Conservation (phyloP, 1,140 invertebrate species). For the Anoplolepis gracilipes region DNA sequence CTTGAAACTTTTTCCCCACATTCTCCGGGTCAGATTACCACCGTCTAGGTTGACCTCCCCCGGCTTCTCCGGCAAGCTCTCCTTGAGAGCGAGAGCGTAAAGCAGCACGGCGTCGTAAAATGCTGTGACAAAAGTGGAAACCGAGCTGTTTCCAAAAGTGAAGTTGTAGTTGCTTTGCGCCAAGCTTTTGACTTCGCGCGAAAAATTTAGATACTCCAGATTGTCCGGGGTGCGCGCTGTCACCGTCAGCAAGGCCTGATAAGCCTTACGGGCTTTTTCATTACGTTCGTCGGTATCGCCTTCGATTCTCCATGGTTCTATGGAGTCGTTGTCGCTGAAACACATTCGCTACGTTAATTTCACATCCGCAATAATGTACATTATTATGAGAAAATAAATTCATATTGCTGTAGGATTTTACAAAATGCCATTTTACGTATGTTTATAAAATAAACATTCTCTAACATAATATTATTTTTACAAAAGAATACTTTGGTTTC, state of each 20-base stretch:
- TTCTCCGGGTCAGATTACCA: slow-evolving; percentile 90
- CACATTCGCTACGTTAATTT: neutral
- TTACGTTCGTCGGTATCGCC: slow-evolving; percentile 93
- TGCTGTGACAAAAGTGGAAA: slow-evolving; percentile 95
- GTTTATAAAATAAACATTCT: neutral
- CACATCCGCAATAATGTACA: neutral
- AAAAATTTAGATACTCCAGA: slow-evolving; percentile 92
- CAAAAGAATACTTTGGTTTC: neutral
- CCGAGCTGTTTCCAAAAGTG: slow-evolving; percentile 90
- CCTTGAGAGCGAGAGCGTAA: slow-evolving; percentile 96
- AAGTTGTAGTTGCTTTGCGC: slow-evolving; percentile 94
- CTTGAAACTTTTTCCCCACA: slow-evolving; percentile 96
- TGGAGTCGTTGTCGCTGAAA: slow-evolving; percentile 83
- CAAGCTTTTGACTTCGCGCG: slow-evolving; percentile 92
- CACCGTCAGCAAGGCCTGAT: slow-evolving; percentile 96
- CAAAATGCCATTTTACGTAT: neutral
- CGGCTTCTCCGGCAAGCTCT: slow-evolving; percentile 90
- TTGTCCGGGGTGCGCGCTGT: slow-evolving; percentile 94
- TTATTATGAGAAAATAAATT: slow-evolving; percentile 8
- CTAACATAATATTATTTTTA: neutral
- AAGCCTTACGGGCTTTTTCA: slow-evolving; percentile 94
- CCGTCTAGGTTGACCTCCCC: slow-evolving; percentile 87
- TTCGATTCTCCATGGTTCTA: slow-evolving; percentile 93
- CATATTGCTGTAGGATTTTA: neutral
- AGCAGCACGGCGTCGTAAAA: slow-evolving; percentile 98